These are phyloP conservation scores for Nymphicus hollandicus DNA, from an alignment of 2,113 vertebrate species.

Conservation along the genomic window DNA sequence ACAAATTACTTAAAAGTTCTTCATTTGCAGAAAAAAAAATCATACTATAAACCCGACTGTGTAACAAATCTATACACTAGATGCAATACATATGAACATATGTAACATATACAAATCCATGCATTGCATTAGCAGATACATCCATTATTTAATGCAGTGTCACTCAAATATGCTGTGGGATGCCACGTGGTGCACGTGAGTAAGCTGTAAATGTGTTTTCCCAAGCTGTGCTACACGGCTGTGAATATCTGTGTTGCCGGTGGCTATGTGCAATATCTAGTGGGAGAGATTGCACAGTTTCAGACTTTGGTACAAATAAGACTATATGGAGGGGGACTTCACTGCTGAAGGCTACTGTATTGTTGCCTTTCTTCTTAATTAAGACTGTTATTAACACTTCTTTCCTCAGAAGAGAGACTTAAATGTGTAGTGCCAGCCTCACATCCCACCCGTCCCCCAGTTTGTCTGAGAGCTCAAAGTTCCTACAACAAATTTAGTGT, in stretches of 20 bases:
- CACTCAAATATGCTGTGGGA: neutral
- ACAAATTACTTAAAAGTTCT: neutral
- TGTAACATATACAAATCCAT: neutral
- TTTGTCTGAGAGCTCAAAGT: neutral
- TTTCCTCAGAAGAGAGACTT: neutral
- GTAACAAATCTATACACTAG: neutral
- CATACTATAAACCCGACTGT: neutral
- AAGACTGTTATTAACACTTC: neutral
- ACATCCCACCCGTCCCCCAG: fast-evolving
- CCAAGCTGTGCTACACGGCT: neutral
- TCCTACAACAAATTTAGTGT: neutral
- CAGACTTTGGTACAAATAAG: neutral
- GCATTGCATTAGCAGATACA: neutral
- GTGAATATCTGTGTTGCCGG: neutral
- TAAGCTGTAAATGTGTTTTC: neutral
- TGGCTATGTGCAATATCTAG: neutral
- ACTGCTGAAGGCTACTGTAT: neutral
- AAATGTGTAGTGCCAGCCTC: neutral
- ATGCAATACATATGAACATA: neutral
- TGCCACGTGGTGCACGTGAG: fast-evolving
- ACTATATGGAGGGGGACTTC: neutral
- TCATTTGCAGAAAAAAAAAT: neutral
- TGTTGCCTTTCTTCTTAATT: neutral
- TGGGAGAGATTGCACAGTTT: neutral
- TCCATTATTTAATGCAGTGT: neutral